A percentile compares a stretch with the other conserved stretches of the same genome.
These are phyloP conservation scores for Thereva nobilitata DNA, from an alignment of 2,888 invertebrate genomes.

Conservation along the genomic window DNA sequence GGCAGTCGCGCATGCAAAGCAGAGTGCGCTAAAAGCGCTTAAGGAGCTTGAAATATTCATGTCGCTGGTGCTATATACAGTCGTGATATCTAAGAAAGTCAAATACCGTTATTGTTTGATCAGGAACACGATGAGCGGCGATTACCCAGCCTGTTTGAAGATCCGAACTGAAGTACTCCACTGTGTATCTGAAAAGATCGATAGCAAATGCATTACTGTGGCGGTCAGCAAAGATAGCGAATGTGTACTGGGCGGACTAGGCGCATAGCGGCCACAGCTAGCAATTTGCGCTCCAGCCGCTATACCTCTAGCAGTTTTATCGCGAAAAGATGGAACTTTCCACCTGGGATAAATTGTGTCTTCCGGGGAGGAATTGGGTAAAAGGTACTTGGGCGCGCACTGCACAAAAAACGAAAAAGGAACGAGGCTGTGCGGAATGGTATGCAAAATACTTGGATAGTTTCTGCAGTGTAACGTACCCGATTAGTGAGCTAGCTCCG, in stretches of 20 bases:
- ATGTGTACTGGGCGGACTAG: slow-evolving; percentile 8
- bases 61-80: slow-evolving; percentile 9
- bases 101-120: slow-evolving; percentile 70
- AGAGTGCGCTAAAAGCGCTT: slow-evolving; percentile 19
- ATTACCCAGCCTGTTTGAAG: slow-evolving; percentile 77
- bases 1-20: slow-evolving; percentile 24
- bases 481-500: slow-evolving; percentile 57
- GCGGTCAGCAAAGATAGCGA: not conserved
- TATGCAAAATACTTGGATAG: slow-evolving; percentile 7
- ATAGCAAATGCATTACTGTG: slow-evolving; percentile 21
- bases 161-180: slow-evolving; percentile 78
- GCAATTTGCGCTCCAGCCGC: slow-evolving; percentile 13
- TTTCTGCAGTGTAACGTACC: slow-evolving; percentile 49
- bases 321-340: no score
- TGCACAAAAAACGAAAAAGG: no score
- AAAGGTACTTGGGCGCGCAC: no score
- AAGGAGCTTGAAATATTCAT: slow-evolving; percentile 28
- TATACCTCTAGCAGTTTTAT: not conserved
- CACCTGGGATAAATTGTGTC: no score
- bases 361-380: no score
- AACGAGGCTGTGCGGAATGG: slow-evolving; percentile 3
- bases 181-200: slow-evolving; percentile 67
- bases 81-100: slow-evolving; percentile 36
- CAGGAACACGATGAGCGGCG: slow-evolving; percentile 69
- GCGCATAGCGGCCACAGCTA: not conserved